These are phyloP conservation scores for Apocrypta bakeri DNA, from an alignment of 1,140 invertebrate species.

Conservation along the genomic window DNA sequence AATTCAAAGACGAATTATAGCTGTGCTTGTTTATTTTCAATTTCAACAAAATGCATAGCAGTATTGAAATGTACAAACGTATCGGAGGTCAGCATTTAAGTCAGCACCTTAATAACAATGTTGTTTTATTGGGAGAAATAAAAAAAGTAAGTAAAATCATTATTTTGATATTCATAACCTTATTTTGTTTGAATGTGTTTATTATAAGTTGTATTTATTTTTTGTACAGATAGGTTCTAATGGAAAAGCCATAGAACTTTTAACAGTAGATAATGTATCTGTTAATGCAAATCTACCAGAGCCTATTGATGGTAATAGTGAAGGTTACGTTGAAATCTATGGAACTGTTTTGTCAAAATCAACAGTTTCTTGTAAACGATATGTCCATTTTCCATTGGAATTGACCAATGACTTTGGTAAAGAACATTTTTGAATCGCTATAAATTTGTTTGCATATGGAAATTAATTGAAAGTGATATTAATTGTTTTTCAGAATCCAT, in stretches of 20 bases:
- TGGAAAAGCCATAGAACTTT: conserved; percentile 63
- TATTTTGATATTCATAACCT: conserved; percentile 18
- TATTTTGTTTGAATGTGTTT: not conserved
- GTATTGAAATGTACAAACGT: conserved; percentile 30
- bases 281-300: conserved; percentile 63
- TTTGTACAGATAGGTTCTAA: conserved; percentile 59
- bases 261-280: conserved; percentile 61
- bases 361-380: conserved; percentile 60
- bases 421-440: conserved; percentile 9
- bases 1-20: not conserved
- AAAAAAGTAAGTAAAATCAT: conserved; percentile 58
- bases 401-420: conserved; percentile 64
- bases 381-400: conserved; percentile 56
- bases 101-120: conserved; percentile 55
- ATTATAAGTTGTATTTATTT: conserved; percentile 12
- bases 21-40: not conserved
- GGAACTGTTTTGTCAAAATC: conserved; percentile 64
- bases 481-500: conserved; percentile 57
- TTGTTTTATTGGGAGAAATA: conserved; percentile 62
- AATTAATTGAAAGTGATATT: not conserved
- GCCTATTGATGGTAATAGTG: conserved; percentile 56
- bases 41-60: not conserved
- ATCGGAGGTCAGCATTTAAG: conserved; percentile 57
- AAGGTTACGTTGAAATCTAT: conserved; percentile 66
- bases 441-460: not conserved